These are phyloP conservation scores for Willisornis vidua DNA, from an alignment of 2,113 vertebrate genomes.

Conservation along the genomic window DNA sequence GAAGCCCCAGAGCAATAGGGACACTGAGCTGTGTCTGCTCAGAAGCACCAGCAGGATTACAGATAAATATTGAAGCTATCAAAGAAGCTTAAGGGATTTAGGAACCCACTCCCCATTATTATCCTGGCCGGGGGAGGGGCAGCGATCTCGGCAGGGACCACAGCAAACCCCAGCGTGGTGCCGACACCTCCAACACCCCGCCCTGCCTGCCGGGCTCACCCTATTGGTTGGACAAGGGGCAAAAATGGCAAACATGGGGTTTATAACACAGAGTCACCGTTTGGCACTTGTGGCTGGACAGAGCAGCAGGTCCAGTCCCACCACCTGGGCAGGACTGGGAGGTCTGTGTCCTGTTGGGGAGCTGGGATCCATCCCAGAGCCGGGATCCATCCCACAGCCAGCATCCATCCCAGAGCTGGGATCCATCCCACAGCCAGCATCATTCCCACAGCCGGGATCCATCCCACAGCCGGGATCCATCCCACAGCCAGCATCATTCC, in stretches of 20 bases:
- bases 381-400: rapidly evolving
- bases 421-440: not conserved
- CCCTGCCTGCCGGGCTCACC: rapidly evolving
- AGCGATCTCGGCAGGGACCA: not conserved
- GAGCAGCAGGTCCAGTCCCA: not conserved
- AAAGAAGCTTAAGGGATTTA: slow-evolving; percentile 63
- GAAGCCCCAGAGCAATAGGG: not conserved
- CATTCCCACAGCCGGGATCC: too few relatives aligned
- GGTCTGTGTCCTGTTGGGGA: rapidly evolving
- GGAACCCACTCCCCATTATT: slow-evolving; percentile 54
- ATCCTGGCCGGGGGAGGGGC: not conserved
- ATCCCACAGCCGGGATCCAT: not conserved
- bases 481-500: rapidly evolving
- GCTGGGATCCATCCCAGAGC: not conserved
- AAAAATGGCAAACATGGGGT: rapidly evolving
- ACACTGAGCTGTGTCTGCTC: not conserved
- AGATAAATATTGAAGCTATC: slow-evolving; percentile 59
- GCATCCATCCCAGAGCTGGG: too few relatives aligned
- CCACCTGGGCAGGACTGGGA: rapidly evolving
- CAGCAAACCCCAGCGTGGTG: not conserved
- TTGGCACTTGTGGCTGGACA: not conserved
- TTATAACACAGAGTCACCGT: rapidly evolving
- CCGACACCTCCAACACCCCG: not conserved
- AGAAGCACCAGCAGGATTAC: slow-evolving; percentile 8
- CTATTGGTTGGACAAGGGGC: rapidly evolving